Conservation (phyloP, 2,113 vertebrate genomes). For the Rousettus leschenaultii region DNA sequence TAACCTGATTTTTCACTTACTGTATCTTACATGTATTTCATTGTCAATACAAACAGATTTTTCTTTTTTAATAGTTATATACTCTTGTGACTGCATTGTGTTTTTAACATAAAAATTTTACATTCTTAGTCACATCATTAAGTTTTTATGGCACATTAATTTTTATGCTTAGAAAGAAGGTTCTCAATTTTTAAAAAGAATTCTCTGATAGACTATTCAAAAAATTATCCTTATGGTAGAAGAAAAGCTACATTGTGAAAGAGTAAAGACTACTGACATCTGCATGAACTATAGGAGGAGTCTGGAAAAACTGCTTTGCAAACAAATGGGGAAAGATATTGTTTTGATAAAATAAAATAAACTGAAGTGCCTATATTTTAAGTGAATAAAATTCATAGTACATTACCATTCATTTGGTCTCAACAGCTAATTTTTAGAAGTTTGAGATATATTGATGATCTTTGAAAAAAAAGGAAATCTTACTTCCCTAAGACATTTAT, state of each 20-base stretch:
- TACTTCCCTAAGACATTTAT: background rate
- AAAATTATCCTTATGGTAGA: background rate
- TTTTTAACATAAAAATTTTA: background rate
- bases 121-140: background rate
- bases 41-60: background rate
- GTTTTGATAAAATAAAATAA: slow-evolving; percentile 3
- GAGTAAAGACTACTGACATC: background rate
- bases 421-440: background rate
- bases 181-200: background rate
- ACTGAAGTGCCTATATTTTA: background rate
- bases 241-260: background rate
- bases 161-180: background rate
- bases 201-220: background rate
- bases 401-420: background rate
- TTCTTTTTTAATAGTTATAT: background rate
- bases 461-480: background rate
- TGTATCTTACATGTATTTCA: background rate
- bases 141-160: background rate
- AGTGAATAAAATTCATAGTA: background rate
- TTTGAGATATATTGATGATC: background rate
- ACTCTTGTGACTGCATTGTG: background rate
- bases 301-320: background rate
- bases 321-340: background rate
- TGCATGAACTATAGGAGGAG: background rate
- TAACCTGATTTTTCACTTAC: background rate